These are phyloP conservation scores for Mythimna albipuncta DNA, from an alignment of 2,888 invertebrate species.

Conservation along the genomic window DNA sequence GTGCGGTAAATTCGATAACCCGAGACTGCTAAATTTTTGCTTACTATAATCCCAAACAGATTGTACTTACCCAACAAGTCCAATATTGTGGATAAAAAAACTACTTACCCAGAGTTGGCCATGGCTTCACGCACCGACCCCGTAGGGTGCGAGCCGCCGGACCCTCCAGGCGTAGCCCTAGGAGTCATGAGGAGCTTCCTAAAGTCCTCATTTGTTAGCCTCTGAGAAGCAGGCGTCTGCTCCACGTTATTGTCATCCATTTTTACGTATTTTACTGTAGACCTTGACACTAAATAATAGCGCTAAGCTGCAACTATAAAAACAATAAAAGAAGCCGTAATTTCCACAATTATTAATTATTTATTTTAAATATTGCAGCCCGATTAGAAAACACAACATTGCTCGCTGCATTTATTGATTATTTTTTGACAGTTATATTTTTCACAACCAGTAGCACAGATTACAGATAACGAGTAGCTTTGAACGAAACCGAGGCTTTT, in stretches of 20 bases:
- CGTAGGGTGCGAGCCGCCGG: constrained; percentile 85
- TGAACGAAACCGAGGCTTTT: constrained; percentile 16
- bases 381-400: constrained; percentile 33
- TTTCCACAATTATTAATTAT: constrained; percentile 2
- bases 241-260: constrained; percentile 90
- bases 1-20: no score
- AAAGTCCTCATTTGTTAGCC: constrained; percentile 99
- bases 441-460: neutral
- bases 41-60: neutral
- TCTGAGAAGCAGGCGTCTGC: constrained; percentile 93
- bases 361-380: constrained; percentile 14
- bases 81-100: neutral
- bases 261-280: constrained; percentile 61
- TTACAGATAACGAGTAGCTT: no score
- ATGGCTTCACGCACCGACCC: constrained; percentile 93
- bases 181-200: constrained; percentile 99
- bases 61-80: neutral
- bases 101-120: constrained; percentile 91
- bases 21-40: no score
- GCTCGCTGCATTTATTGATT: constrained; percentile 26
- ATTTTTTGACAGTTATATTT: constrained; percentile 26
- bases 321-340: neutral
- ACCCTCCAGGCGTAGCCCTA: constrained; percentile 91
- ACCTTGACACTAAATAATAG: constrained; percentile 1
- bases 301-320: constrained; percentile 3